phyloP scores from a whole-genome alignment of 2,888 invertebrate species.

The Cephus rjabovi region DNA sequence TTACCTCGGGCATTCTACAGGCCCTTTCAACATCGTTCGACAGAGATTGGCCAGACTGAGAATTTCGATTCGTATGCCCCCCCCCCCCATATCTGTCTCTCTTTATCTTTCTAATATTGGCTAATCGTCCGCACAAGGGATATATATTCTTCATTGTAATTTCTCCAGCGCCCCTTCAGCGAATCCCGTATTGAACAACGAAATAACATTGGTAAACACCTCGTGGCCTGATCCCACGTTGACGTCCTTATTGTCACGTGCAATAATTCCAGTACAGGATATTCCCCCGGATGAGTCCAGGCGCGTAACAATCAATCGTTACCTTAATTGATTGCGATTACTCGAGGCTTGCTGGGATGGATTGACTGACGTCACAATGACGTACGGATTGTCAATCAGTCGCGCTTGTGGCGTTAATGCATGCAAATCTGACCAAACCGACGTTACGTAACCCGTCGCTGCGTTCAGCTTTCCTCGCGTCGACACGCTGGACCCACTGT shows the following conservation, averaged over 20 bases:
- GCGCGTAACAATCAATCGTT: slow-evolving; percentile 38
- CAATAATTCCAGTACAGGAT: slow-evolving; percentile 13
- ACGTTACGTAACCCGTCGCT: slow-evolving; percentile 26
- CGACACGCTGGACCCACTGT: not conserved
- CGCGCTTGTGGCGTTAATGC: slow-evolving; percentile 64
- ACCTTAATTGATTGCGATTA: slow-evolving; percentile 61
- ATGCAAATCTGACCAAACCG: slow-evolving; percentile 59
- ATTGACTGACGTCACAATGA: slow-evolving; percentile 64
- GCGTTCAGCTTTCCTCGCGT: not conserved
- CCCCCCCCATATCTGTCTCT: no score
- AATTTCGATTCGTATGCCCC: not conserved
- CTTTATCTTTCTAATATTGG: not conserved
- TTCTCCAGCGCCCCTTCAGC: not conserved
- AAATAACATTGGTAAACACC: not conserved
- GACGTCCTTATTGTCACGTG: not conserved
- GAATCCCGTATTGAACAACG: not conserved
- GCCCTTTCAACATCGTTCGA: not conserved
- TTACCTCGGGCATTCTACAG: not conserved
- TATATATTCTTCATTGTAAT: not conserved
- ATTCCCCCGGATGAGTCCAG: slow-evolving; percentile 32
- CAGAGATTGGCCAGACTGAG: not conserved
- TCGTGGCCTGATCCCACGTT: not conserved
- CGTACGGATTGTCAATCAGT: slow-evolving; percentile 65
- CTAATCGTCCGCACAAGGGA: not conserved
- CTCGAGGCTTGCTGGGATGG: slow-evolving; percentile 32